Evolutionary conservation across 2,113 vertebrate species (phyloP).

Genomic region (Uropsilus gracilis): DNA sequence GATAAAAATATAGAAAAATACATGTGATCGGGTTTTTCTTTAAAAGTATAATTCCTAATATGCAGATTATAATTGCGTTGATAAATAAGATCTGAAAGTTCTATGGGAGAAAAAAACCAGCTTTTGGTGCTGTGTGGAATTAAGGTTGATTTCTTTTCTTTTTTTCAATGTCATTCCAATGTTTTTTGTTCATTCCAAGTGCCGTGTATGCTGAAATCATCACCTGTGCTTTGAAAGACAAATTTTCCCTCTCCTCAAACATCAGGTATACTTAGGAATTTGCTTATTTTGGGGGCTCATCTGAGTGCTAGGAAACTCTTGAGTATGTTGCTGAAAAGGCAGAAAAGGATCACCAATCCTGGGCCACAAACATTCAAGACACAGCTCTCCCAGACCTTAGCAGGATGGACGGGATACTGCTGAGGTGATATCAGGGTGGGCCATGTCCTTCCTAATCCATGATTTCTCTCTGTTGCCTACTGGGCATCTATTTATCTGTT

Average conservation of each 20-base stretch:
- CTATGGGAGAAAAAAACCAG: background rate
- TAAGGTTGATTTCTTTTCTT: background rate
- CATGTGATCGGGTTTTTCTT: background rate
- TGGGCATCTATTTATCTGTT: background rate
- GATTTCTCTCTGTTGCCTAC: background rate
- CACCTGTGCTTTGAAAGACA: background rate
- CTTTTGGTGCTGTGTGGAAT: background rate
- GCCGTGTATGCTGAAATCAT: background rate
- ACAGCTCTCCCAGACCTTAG: background rate
- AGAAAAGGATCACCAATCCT: background rate
- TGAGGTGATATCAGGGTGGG: background rate
- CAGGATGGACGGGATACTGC: background rate
- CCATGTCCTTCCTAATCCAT: background rate
- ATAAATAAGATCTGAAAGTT: background rate
- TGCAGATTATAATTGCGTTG: background rate
- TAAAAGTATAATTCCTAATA: background rate
- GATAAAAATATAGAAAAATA: constrained; percentile 9
- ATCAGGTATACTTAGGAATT: background rate
- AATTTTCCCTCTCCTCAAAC: background rate
- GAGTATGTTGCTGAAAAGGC: background rate
- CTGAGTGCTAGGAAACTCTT: background rate
- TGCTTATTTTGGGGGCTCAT: background rate
- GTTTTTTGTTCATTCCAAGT: constrained; percentile 5
- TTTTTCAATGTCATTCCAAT: background rate
- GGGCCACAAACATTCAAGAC: background rate